phyloP scores from a whole-genome alignment of 2,797 vertebrate genomes.

The Tapera naevia region DNA sequence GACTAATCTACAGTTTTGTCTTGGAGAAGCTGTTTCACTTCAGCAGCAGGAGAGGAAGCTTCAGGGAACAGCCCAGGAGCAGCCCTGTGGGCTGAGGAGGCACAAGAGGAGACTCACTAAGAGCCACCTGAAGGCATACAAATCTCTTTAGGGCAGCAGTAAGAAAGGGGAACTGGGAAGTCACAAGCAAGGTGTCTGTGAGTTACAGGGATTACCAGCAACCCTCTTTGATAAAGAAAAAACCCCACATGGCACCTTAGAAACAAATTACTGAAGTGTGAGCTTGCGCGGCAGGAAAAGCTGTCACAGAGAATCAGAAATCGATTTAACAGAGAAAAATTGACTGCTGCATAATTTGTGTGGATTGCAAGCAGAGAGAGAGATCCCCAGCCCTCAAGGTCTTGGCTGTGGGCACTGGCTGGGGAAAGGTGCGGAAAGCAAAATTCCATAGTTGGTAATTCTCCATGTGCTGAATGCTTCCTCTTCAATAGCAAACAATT shows the following conservation, averaged over 20 bases:
- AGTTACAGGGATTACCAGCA: neutral
- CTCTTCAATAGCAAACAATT: neutral
- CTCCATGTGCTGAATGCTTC: neutral
- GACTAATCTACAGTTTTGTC: neutral
- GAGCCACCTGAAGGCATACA: neutral
- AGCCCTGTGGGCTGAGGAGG: neutral
- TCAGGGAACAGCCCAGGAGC: neutral
- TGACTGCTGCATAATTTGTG: neutral
- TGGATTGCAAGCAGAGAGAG: neutral
- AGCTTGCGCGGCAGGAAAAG: neutral
- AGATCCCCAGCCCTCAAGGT: neutral
- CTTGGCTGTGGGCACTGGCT: neutral
- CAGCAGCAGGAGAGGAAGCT: neutral
- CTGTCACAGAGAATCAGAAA: slow-evolving; percentile 15
- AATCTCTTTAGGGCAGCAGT: neutral
- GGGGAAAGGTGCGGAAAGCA: neutral
- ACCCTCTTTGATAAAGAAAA: neutral
- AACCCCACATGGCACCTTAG: neutral
- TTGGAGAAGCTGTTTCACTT: neutral
- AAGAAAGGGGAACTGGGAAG: neutral
- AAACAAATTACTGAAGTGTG: neutral
- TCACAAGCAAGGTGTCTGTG: neutral
- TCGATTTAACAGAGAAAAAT: slow-evolving; percentile 32
- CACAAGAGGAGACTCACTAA: neutral
- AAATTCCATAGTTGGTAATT: neutral